Conservation (phyloP, 1,140 invertebrate genomes). For the Drepana arcuata region DNA sequence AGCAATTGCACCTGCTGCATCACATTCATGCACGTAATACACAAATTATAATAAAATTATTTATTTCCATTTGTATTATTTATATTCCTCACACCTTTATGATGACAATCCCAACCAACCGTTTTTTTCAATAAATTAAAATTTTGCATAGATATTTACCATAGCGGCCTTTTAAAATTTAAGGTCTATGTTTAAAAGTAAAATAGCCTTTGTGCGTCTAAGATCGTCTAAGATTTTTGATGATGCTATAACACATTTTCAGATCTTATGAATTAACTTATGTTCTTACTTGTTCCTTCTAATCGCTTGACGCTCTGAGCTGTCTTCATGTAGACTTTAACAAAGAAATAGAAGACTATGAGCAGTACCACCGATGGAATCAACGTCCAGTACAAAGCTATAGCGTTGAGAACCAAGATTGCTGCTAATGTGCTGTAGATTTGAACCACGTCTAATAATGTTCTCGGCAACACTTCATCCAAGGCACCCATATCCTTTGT, state of each 20-base stretch:
- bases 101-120: no score
- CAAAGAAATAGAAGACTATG: conserved; percentile 78
- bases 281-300: conserved; percentile 87
- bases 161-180: no score
- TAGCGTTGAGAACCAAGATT: conserved; percentile 77
- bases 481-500: conserved; percentile 83
- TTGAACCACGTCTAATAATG: conserved; percentile 84
- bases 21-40: no score
- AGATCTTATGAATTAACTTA: no score
- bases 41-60: no score
- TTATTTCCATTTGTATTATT: no score
- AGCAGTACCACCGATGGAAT: conserved; percentile 78
- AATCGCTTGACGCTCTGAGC: conserved; percentile 89
- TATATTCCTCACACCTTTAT: no score
- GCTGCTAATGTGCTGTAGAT: conserved; percentile 74
- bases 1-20: no score
- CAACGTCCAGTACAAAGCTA: conserved; percentile 82
- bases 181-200: no score
- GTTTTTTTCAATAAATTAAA: not conserved
- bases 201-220: no score
- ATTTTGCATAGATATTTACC: not conserved
- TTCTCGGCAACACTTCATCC: conserved; percentile 88
- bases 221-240: no score
- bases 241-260: no score
- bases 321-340: conserved; percentile 84